Evolutionary conservation across 2,113 vertebrate genomes (phyloP).

Genomic region (Pantherophis guttatus): DNA sequence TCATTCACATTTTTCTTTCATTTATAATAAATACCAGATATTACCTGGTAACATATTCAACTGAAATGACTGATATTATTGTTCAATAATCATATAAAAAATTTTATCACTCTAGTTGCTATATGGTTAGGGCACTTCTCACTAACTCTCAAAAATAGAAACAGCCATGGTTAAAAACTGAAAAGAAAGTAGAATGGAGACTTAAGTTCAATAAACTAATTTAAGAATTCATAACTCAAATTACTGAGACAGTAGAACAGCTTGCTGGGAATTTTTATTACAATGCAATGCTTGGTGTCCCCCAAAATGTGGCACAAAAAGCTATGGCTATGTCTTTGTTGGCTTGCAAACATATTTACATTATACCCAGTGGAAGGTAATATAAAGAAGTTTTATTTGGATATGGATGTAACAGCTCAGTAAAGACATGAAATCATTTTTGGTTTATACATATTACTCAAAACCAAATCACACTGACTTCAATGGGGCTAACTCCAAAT

Average conservation of each 20-base stretch:
- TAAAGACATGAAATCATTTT: neutral
- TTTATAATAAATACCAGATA: neutral
- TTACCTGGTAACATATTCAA: neutral
- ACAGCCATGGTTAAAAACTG: neutral
- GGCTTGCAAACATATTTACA: neutral
- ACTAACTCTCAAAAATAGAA: neutral
- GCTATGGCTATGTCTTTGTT: neutral
- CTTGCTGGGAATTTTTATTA: neutral
- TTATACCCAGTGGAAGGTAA: neutral
- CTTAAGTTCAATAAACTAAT: neutral
- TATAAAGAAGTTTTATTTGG: neutral
- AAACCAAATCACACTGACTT: neutral
- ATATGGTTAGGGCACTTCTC: neutral
- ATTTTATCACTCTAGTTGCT: neutral
- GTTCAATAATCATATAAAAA: neutral
- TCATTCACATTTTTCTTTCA: neutral
- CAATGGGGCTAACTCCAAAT: neutral
- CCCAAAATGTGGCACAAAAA: neutral
- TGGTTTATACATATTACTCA: neutral
- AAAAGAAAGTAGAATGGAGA: neutral
- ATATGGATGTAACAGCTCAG: neutral
- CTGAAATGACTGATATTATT: neutral
- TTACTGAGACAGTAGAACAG: neutral
- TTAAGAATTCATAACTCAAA: neutral
- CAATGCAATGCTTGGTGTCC: neutral